Conservation (phyloP, 2,113 vertebrate genomes). For the Sapayoa aenigma region DNA sequence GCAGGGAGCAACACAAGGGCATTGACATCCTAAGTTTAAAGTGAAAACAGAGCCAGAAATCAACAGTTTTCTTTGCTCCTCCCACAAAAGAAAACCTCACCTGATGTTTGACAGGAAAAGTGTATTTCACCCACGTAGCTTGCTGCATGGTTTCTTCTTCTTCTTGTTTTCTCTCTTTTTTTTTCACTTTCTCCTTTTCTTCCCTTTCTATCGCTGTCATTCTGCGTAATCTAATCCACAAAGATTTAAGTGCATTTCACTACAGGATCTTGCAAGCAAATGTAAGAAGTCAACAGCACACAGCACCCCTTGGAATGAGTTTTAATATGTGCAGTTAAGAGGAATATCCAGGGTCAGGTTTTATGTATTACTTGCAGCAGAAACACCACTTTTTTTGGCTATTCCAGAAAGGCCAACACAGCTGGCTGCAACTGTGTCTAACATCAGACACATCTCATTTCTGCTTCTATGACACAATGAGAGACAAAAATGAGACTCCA, state of each 20-base stretch:
- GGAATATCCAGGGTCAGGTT: neutral
- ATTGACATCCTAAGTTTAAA: neutral
- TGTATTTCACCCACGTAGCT: slow-evolving; percentile 97
- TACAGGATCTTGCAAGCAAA: neutral
- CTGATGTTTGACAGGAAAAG: slow-evolving; percentile 96
- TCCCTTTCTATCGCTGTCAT: slow-evolving; percentile 97
- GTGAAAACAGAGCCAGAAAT: neutral
- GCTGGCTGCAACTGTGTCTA: neutral
- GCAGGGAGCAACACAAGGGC: neutral
- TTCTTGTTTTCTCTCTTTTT: slow-evolving; percentile 93
- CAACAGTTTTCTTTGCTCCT: neutral
- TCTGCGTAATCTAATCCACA: slow-evolving; percentile 82
- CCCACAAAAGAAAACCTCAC: slow-evolving; percentile 56
- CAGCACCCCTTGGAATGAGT: neutral
- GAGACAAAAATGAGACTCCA: neutral
- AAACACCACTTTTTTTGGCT: neutral
- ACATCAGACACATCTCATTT: neutral
- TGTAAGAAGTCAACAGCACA: neutral
- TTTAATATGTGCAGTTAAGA: neutral
- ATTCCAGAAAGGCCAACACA: neutral
- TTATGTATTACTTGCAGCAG: neutral
- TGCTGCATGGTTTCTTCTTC: slow-evolving; percentile 96
- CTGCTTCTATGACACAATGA: neutral
- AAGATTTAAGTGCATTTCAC: neutral
- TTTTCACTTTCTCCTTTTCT: slow-evolving; percentile 96